These are phyloP conservation scores for Heliothis virescens DNA, from an alignment of 1,140 invertebrate genomes.

Conservation along the genomic window DNA sequence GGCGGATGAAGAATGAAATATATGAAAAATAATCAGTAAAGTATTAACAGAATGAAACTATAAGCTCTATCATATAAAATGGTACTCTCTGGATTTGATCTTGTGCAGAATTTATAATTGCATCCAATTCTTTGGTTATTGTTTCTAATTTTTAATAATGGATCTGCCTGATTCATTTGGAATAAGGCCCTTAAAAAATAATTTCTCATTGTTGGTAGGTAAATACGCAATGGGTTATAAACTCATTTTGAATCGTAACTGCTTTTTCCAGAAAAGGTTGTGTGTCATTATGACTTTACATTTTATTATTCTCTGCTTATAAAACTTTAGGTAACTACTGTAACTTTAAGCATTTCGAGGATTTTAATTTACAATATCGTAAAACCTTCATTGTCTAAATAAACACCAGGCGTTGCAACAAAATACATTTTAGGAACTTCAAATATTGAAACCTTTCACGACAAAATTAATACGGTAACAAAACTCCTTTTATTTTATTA, in stretches of 20 bases:
- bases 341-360: slow-evolving; percentile 5
- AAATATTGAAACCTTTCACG: slow-evolving; percentile 11
- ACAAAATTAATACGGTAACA: slow-evolving; percentile 32
- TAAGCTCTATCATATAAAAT: no score
- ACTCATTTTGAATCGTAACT: background rate
- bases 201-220: no score
- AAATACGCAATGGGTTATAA: background rate
- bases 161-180: background rate
- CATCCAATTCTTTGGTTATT: no score
- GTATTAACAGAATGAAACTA: no score
- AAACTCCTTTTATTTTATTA: slow-evolving; percentile 38
- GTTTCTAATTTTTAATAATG: background rate
- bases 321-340: slow-evolving; percentile 19
- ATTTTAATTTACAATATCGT: slow-evolving; percentile 15
- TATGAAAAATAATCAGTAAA: no score
- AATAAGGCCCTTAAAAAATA: no score
- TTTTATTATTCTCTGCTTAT: slow-evolving; percentile 1
- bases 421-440: background rate
- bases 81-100: no score
- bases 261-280: background rate
- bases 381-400: slow-evolving; percentile 31
- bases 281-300: background rate
- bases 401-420: slow-evolving; percentile 8
- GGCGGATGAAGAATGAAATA: no score
- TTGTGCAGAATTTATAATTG: no score